Conservation (phyloP, 1,140 invertebrate genomes). For the Chrysoperla carnea region DNA sequence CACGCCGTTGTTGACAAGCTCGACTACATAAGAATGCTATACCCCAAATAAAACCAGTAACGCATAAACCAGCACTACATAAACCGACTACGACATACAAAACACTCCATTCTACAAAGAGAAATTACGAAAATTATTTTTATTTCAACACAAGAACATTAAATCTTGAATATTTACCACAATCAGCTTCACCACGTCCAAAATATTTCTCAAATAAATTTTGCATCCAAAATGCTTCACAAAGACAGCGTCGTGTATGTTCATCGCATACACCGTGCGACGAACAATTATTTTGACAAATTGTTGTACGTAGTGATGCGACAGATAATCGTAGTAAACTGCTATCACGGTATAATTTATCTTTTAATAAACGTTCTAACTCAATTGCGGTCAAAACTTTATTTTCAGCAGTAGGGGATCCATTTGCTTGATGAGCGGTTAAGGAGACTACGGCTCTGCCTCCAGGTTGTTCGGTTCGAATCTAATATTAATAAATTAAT, state of each 20-base stretch:
- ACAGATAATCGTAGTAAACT: slow-evolving; percentile 55
- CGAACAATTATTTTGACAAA: slow-evolving; percentile 88
- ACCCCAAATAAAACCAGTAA: slow-evolving; percentile 50
- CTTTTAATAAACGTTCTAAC: slow-evolving; percentile 41
- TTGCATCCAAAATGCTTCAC: slow-evolving; percentile 94
- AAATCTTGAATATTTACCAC: slow-evolving; percentile 22
- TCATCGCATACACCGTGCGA: slow-evolving; percentile 80
- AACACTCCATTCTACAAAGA: slow-evolving; percentile 64
- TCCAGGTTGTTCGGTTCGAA: slow-evolving; percentile 28
- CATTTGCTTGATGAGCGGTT: neutral
- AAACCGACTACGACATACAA: slow-evolving; percentile 67
- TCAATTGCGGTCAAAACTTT: slow-evolving; percentile 29
- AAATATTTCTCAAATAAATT: slow-evolving; percentile 29
- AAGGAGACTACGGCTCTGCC: slow-evolving; percentile 34
- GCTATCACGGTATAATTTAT: slow-evolving; percentile 48
- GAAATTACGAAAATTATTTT: slow-evolving; percentile 4
- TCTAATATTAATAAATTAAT: neutral
- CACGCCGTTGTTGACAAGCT: slow-evolving; percentile 29
- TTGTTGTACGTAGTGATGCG: slow-evolving; percentile 55
- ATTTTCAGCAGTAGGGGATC: slow-evolving; percentile 1
- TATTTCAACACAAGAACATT: neutral
- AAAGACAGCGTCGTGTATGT: slow-evolving; percentile 65
- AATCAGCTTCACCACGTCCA: slow-evolving; percentile 30
- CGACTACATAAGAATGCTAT: slow-evolving; percentile 44
- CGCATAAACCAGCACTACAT: slow-evolving; percentile 39